phyloP scores from a whole-genome alignment of 1,140 invertebrate species.

The Oryctes rhinoceros region DNA sequence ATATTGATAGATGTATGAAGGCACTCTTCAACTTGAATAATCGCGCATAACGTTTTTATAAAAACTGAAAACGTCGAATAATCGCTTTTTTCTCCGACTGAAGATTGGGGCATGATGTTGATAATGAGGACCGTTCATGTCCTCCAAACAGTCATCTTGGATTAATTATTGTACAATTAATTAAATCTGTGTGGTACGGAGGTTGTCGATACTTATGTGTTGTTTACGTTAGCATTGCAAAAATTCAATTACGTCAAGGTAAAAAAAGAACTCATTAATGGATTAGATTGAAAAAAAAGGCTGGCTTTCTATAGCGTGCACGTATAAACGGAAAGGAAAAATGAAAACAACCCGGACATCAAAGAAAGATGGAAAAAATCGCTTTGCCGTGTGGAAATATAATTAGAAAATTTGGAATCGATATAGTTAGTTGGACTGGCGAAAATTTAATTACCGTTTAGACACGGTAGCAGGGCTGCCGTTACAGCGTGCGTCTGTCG shows the following conservation, averaged over 20 bases:
- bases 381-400: neutral
- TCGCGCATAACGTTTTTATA: too few relatives aligned
- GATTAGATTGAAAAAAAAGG: conserved; percentile 5
- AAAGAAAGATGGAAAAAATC: neutral
- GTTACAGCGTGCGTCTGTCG: neutral
- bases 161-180: too few relatives aligned
- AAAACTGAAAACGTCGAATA: too few relatives aligned
- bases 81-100: too few relatives aligned
- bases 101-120: too few relatives aligned
- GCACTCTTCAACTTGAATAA: too few relatives aligned
- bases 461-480: neutral
- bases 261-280: conserved; percentile 2
- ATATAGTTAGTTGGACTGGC: neutral
- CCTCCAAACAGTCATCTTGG: too few relatives aligned
- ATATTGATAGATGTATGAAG: neutral
- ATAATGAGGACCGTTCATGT: too few relatives aligned
- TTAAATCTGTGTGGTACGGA: too few relatives aligned
- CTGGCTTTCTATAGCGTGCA: neutral
- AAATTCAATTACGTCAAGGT: conserved; percentile 13
- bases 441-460: conserved; percentile 8
- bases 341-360: neutral
- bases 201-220: too few relatives aligned
- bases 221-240: neutral
- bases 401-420: conserved; percentile 10
- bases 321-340: neutral